phyloP scores from a whole-genome alignment of 2,888 invertebrate genomes.

The Andrena chrysosceles region DNA sequence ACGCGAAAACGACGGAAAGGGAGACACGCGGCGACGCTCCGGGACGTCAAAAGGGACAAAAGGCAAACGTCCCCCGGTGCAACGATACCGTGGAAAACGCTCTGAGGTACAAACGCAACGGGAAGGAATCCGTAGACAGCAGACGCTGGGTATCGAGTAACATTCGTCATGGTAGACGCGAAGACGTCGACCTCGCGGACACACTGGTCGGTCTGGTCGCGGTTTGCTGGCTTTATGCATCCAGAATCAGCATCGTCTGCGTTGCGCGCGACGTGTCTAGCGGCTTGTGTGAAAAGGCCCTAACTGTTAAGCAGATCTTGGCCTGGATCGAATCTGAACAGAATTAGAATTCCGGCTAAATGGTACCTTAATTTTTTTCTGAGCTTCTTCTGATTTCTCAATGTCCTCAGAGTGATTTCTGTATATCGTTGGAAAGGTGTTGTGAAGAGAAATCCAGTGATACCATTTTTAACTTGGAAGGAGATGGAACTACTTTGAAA shows the following conservation, averaged over 20 bases:
- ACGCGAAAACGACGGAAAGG: conserved; percentile 15
- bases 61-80: conserved; percentile 5
- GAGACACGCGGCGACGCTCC: neutral
- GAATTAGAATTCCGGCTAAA: no score
- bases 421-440: no score
- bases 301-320: no score
- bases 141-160: conserved; percentile 70
- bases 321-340: no score
- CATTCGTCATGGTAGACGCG: conserved; percentile 80
- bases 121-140: conserved; percentile 41
- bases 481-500: no score
- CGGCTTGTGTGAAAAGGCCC: no score
- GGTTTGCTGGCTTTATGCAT: conserved; percentile 12
- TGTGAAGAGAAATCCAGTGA: no score
- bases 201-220: conserved; percentile 56
- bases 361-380: no score
- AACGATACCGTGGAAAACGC: conserved; percentile 11
- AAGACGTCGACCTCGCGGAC: conserved; percentile 79
- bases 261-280: conserved; percentile 29
- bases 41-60: conserved; percentile 15
- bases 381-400: no score
- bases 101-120: conserved; percentile 31
- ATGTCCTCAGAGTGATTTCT: no score
- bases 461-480: no score
- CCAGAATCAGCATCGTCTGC: conserved; percentile 12